A percentile compares a stretch with the other conserved stretches of the same genome.
These are phyloP conservation scores for Heterochromis multidens DNA, from an alignment of 2,113 vertebrate species.

Conservation along the genomic window DNA sequence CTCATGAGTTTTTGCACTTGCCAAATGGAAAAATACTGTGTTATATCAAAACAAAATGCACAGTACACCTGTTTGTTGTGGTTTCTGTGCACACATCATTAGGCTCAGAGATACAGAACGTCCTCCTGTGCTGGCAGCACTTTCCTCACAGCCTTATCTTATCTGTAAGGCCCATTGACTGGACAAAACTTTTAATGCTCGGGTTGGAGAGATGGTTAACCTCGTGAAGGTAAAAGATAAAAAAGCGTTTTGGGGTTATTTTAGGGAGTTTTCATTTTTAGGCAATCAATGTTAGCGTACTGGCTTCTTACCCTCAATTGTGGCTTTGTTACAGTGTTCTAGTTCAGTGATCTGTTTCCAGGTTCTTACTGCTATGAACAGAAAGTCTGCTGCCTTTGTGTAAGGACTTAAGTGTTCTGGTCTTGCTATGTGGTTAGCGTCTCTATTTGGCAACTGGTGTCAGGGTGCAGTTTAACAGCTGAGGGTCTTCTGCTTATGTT, in stretches of 20 bases:
- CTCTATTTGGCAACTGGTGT: slow-evolving; percentile 26
- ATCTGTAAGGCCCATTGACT: slow-evolving; percentile 12
- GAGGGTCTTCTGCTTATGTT: slow-evolving; percentile 38
- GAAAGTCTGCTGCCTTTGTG: neutral
- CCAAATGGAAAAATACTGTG: neutral
- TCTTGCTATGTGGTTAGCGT: slow-evolving; percentile 12
- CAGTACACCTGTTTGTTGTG: neutral
- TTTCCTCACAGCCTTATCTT: slow-evolving; percentile 41
- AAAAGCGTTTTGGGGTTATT: neutral
- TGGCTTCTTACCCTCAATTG: neutral
- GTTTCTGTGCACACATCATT: neutral
- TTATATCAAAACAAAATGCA: neutral
- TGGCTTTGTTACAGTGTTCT: neutral
- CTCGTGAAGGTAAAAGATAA: neutral
- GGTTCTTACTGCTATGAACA: neutral
- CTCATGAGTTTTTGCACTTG: neutral
- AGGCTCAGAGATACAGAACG: neutral
- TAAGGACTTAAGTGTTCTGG: neutral
- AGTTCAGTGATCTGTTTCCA: neutral
- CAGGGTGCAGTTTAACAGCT: slow-evolving; percentile 47
- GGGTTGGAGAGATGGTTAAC: neutral
- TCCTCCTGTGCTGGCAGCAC: slow-evolving; percentile 3
- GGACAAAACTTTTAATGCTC: neutral
- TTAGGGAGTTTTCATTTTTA: neutral
- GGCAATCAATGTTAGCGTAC: neutral